These are phyloP conservation scores for Loriculus beryllinus DNA, from an alignment of 2,797 vertebrate genomes.

Conservation along the genomic window DNA sequence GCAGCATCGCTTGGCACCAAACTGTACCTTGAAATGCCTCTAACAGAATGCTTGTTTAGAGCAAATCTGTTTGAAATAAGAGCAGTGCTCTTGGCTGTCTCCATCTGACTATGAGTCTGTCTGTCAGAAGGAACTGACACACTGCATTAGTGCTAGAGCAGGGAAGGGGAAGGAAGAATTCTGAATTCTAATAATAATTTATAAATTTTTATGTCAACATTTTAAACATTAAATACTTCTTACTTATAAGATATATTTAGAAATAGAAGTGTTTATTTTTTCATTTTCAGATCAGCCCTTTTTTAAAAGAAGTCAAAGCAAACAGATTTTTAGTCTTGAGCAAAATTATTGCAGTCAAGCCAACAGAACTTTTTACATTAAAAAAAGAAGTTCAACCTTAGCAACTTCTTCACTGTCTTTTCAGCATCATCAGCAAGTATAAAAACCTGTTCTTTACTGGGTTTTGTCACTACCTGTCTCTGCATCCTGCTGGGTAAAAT, in stretches of 20 bases:
- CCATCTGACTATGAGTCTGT: background rate
- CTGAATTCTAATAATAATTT: background rate
- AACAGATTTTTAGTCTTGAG: background rate
- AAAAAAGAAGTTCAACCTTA: background rate
- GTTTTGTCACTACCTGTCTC: background rate
- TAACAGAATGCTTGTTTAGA: background rate
- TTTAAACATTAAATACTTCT: background rate
- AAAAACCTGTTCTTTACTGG: background rate
- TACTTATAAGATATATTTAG: background rate
- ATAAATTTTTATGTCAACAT: background rate
- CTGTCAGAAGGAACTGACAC: background rate
- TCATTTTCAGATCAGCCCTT: background rate
- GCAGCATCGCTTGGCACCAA: background rate
- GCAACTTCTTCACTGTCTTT: background rate
- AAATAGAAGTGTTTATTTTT: background rate
- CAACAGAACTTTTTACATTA: background rate
- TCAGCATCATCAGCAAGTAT: background rate
- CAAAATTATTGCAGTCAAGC: background rate
- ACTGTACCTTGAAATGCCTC: background rate
- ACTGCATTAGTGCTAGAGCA: background rate
- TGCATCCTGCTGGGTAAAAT: background rate
- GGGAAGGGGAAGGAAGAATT: background rate
- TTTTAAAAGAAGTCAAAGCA: background rate
- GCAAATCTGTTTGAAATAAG: background rate
- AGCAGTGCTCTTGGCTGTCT: background rate